Evolutionary conservation across 2,888 invertebrate genomes (phyloP), one percentile per base, ranked within the genome.

Genomic region (Steromphala cineraria): DNA sequence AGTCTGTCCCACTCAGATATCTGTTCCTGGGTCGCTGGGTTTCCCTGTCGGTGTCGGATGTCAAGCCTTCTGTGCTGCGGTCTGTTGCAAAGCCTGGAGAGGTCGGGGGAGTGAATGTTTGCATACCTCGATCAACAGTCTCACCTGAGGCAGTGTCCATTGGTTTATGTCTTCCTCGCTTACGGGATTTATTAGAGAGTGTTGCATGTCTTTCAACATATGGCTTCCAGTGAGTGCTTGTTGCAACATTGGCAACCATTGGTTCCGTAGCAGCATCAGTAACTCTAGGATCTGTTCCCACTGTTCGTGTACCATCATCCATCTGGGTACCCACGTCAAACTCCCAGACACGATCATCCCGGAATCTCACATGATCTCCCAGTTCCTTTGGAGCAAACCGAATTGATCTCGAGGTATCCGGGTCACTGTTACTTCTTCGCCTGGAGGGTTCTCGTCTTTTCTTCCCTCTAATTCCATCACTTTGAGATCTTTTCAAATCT

Each of bases 221-320:
- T 10, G 75, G 75, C 13, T 75, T 52, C 52, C 46, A 52, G 52
- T 75, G 52, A 52, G 75, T 75, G 52, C 52, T 75, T 75, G 75
- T 75, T 52, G 75, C 40, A 19, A 52, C 75, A 52, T 75, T 75
- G 19, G 46, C 46, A 21, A 46, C 46, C 75, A 40, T 75, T 1
- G 75, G 40, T 19, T 75, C 46, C 15, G 17, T 24, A 15, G 24
- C 67, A 5, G 17, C 31, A 36, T 67, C 67, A 67, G 24, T 31
- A 2, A 67, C 21, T 19, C 67, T 28, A 7, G 67, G 67, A 67
- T 67, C 67, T 4, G 67, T 67, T 17, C 67, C 67, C 2, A 67
- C 67, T 21, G 8, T 40, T 10, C 46, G 52, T 21, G 24, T 21
- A 8, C 28, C 52, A 40, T 52, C 75, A 52, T 75, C 75, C 5